Evolutionary conservation across 2,797 vertebrate species (phyloP), one percentile per base, ranked within the genome.

Genomic region (Austrolebias charrua): DNA sequence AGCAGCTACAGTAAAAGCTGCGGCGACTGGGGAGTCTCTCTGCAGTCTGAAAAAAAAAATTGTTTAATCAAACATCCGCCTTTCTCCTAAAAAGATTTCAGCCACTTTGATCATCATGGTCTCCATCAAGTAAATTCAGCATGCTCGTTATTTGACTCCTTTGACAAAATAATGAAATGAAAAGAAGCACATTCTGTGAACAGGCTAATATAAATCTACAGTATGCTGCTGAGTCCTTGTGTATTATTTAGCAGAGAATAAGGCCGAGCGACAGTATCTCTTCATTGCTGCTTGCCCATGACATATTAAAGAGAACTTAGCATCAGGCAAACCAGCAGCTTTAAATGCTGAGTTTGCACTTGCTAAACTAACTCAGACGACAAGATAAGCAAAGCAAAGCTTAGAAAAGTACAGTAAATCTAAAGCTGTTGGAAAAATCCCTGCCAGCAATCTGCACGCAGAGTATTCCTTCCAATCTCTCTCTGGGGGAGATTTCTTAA

Each of bases 401-500:
- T 79, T 44, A 64, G 75, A 64, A 82, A 86, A 89, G 73, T n/a
- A n/a, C n/a, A n/a, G n/a, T 85, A 85, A 87, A 86, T 86, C 84
- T 87, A 69, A 75, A 63, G 66, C 69, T 82, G 88, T 78, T 87
- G 88, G 85, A 91, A 85, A 86, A 89, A 89, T 75, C 80, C 64
- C 70, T 72, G 52, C 72, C 82, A 64, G 74, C 82, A 68, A 81
- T 81, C 82, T 59, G 70, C 78, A 75, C 78, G 83, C 53, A 56
- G 55, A 64, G 55, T 69, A 62, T 75, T 84, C 63, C 68, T 62
- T 71, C 75, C 82, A 87, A 84, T 79, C 70, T 73, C 75, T 83
- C 87, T 80, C 79, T 60, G 64, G 70, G 85, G 83, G 73, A 75
- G 81, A 76, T 82, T 85, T 80, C 79, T 78, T 82, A 81, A 78